Conservation (phyloP, 1,140 invertebrate species). For the Nautilus pompilius region DNA sequence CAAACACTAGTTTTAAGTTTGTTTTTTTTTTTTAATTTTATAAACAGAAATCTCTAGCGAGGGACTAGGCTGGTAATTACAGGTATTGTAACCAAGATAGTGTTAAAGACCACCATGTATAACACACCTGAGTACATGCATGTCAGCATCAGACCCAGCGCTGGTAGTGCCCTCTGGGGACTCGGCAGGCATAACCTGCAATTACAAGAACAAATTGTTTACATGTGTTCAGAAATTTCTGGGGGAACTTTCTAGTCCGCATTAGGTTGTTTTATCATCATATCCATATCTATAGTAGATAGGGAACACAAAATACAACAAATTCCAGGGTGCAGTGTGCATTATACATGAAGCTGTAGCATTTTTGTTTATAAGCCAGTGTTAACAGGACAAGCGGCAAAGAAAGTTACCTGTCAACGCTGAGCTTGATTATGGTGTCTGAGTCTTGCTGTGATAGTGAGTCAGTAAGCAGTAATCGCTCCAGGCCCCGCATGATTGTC, state of each 20-base stretch:
- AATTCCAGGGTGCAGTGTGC: background rate
- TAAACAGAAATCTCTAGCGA: no score
- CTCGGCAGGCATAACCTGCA: slow-evolving; percentile 65
- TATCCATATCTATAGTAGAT: background rate
- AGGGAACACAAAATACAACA: background rate
- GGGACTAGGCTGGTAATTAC: no score
- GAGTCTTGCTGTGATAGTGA: slow-evolving; percentile 62
- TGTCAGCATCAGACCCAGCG: slow-evolving; percentile 71
- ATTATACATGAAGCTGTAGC: background rate
- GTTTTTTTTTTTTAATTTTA: no score
- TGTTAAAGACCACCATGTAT: no score
- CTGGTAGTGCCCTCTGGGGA: slow-evolving; percentile 67
- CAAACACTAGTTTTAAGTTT: no score
- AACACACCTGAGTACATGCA: slow-evolving; percentile 71
- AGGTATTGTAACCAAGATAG: no score
- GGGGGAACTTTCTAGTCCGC: no score
- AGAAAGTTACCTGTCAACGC: slow-evolving; percentile 62
- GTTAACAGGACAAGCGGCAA: background rate
- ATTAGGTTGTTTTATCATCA: no score
- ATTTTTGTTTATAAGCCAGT: background rate
- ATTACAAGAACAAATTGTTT: no score
- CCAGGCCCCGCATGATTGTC: slow-evolving; percentile 65
- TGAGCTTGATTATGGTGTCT: slow-evolving; percentile 71
- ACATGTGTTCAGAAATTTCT: no score
- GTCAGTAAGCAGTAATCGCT: slow-evolving; percentile 66